These are phyloP conservation scores for Metalampra italica DNA, from an alignment of 2,888 invertebrate species.

Conservation along the genomic window DNA sequence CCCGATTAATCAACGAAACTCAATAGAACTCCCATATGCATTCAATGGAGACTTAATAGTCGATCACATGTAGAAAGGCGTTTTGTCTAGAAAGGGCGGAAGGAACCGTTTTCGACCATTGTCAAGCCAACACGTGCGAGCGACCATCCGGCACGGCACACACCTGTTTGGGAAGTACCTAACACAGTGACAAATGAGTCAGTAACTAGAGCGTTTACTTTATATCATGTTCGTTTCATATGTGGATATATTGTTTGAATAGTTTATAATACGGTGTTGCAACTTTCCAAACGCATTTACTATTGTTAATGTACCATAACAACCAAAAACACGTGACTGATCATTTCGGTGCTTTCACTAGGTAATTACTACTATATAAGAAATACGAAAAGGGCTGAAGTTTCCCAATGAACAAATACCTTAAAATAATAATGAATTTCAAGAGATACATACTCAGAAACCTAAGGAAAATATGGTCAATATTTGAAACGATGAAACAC, in stretches of 20 bases:
- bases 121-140: conserved; percentile 22
- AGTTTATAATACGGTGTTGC: too few species aligned
- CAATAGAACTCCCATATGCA: conserved; percentile 1
- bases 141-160: conserved; percentile 21
- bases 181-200: conserved; percentile 22
- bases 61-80: conserved; percentile 2
- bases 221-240: conserved; percentile 13
- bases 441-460: too few species aligned
- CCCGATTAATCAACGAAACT: conserved; percentile 5
- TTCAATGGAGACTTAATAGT: not conserved
- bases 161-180: conserved; percentile 30
- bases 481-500: too few species aligned
- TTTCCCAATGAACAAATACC: too few species aligned
- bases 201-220: conserved; percentile 30
- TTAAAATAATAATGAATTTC: too few species aligned
- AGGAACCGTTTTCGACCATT: conserved; percentile 24
- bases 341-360: too few species aligned
- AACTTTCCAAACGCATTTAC: too few species aligned
- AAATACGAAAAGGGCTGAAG: too few species aligned
- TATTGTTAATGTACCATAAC: too few species aligned
- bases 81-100: conserved; percentile 19
- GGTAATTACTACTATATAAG: too few species aligned
- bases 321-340: too few species aligned
- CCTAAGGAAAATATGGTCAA: too few species aligned
- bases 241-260: not conserved